A percentile compares a stretch with the other conserved stretches of the same genome.
phyloP scores from a whole-genome alignment of 2,888 invertebrate species.

The Cheilosia pagana region DNA sequence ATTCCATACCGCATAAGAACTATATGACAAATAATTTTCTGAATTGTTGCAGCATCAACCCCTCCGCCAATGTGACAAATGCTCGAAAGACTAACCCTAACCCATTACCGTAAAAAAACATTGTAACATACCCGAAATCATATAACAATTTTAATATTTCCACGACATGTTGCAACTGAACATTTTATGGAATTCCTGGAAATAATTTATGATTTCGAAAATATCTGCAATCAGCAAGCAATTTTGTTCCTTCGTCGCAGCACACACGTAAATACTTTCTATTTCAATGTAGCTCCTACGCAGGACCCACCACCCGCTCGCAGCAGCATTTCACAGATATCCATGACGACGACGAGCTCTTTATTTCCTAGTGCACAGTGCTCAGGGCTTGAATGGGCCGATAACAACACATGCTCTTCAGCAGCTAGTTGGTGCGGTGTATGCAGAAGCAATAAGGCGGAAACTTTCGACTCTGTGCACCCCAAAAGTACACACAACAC shows the following conservation, averaged over 20 bases:
- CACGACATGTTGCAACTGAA: neutral
- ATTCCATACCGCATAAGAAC: no score
- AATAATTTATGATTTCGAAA: neutral
- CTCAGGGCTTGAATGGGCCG: constrained; percentile 65
- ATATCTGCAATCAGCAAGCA: no score
- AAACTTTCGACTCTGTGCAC: constrained; percentile 60
- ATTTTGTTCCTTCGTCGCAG: neutral
- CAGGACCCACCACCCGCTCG: neutral
- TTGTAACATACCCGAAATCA: neutral
- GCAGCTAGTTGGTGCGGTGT: constrained; percentile 38
- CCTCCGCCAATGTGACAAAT: no score
- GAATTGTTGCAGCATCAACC: no score
- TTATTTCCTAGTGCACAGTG: constrained; percentile 53
- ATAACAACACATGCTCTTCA: constrained; percentile 52
- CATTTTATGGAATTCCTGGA: neutral
- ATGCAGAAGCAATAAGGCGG: constrained; percentile 53
- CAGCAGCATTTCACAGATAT: neutral
- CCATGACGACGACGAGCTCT: constrained; percentile 43
- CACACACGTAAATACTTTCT: neutral
- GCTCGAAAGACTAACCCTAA: no score
- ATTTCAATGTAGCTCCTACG: constrained; percentile 5
- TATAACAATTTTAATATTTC: neutral
- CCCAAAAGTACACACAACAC: constrained; percentile 34
- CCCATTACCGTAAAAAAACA: no score
- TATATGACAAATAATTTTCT: no score